Conservation (phyloP, 2,113 vertebrate species). For the Salvelinus namaycush region DNA sequence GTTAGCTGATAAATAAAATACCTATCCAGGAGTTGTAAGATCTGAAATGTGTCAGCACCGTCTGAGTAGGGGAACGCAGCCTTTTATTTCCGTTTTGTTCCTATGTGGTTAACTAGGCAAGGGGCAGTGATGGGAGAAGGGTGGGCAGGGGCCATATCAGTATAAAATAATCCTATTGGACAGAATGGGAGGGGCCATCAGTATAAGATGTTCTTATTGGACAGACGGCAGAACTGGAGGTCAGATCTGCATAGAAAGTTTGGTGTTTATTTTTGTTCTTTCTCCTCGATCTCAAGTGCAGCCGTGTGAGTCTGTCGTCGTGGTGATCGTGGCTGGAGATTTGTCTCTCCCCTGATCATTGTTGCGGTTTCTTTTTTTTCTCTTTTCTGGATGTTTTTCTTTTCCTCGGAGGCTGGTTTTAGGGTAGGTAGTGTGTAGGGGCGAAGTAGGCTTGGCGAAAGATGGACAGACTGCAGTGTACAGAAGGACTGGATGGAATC, state of each 20-base stretch:
- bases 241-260: slow-evolving; percentile 34
- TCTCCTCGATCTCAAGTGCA: slow-evolving; percentile 23
- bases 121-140: slow-evolving; percentile 7
- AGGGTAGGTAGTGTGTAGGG: slow-evolving; percentile 27
- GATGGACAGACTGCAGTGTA: slow-evolving; percentile 21
- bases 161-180: slow-evolving; percentile 2
- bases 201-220: slow-evolving; percentile 7
- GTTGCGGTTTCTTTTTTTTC: slow-evolving; percentile 21
- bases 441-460: slow-evolving; percentile 14
- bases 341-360: slow-evolving; percentile 26
- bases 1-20: too few relatives aligned
- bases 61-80: too few relatives aligned
- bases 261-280: slow-evolving; percentile 23
- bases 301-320: slow-evolving; percentile 40
- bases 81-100: slow-evolving; percentile 38
- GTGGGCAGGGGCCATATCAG: slow-evolving; percentile 1
- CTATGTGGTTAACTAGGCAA: not conserved
- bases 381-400: slow-evolving; percentile 18
- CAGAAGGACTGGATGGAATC: slow-evolving; percentile 31
- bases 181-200: slow-evolving; percentile 1
- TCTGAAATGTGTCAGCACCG: too few relatives aligned
- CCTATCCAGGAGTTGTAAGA: too few relatives aligned
- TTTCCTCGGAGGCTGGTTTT: slow-evolving; percentile 24
- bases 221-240: slow-evolving; percentile 29
- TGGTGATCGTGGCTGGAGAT: slow-evolving; percentile 45